Base-by-base conservation (phyloP, 1,140 invertebrate species). In the Drosophila baimaii region DNA sequence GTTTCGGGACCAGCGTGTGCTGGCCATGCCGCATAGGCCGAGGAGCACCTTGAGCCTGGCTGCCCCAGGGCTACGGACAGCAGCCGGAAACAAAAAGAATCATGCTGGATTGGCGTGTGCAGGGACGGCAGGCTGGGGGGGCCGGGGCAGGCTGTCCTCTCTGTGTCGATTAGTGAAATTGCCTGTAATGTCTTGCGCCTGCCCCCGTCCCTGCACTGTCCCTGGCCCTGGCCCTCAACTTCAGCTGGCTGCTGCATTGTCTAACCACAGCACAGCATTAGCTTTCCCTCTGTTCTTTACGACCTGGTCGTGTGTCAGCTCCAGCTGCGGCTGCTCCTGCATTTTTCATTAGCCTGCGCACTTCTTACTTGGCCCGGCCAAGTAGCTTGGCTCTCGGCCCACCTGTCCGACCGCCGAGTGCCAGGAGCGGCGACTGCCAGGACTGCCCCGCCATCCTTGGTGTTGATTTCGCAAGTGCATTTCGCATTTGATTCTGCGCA, bases 161-260 rank as follows among this genome's bases (percentile, higher is more conserved):
- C 82, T 83, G 76, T 83, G 83, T 65, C 84, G 79, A 79, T 86
- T 86, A 86, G 82, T 89, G 76, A 86, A 86, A 86, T 79, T 86
- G 82, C 79, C 83, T 77, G 83, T 86, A 86, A 86, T 88, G 82
- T 79, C 70, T 78, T 61, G 27, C 33, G 12, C 25, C 46, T 44
- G 3, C n/a, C 46, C 13, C 35, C 39, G 29, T 12, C 33, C 27
- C 31, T 49, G 31, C 39, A 51, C 43, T 58, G 43, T 12, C 33
- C 41, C 43, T 61, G 70, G 71, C 68, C 74, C 61, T 64, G 76
- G 73, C 41, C 35, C 52, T 57, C 35, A 59, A 77, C 63, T 61
- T 72, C 57, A 27, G 39, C 43, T 56, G 52, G 58, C 43, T 63
- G 72, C 66, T 79, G 77, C 82, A 85, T 78, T 85, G 81, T 81